Percentiles rank a stretch among this genome's conserved stretches.
Evolutionary conservation across 2,888 invertebrate species (phyloP).

Genomic region (Cerastis rubricosa): DNA sequence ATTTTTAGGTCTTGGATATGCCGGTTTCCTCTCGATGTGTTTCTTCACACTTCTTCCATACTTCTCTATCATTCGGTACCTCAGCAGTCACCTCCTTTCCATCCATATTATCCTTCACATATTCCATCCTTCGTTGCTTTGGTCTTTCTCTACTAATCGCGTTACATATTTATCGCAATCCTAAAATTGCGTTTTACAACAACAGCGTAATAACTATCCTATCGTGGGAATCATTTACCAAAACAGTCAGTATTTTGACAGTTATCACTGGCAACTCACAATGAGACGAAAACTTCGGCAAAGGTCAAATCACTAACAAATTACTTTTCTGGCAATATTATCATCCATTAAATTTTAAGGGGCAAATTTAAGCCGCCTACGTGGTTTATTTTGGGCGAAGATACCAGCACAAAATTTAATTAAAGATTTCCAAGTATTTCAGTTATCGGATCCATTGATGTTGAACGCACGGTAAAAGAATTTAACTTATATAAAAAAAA

Average conservation of each 20-base stretch:
- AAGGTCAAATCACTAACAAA: conserved; percentile 26
- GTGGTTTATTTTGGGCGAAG: conserved; percentile 16
- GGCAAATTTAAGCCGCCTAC: conserved; percentile 14
- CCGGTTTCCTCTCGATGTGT: too few relatives aligned
- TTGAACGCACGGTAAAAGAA: conserved; percentile 40
- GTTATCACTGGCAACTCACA: not conserved
- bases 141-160: too few relatives aligned
- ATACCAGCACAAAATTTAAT: conserved; percentile 40
- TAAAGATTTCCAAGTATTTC: conserved; percentile 55
- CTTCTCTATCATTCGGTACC: too few relatives aligned
- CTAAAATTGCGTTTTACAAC: not conserved
- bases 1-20: too few relatives aligned
- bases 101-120: too few relatives aligned
- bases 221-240: not conserved
- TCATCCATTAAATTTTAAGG: conserved; percentile 27
- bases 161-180: not conserved
- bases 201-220: not conserved
- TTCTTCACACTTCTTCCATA: too few relatives aligned
- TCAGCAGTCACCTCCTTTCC: too few relatives aligned
- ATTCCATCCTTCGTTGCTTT: too few relatives aligned
- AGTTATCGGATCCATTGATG: conserved; percentile 29
- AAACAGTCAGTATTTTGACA: not conserved
- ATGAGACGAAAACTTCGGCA: conserved; percentile 9
- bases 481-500: conserved; percentile 55
- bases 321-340: conserved; percentile 29